Conservation (phyloP, 2,888 invertebrate species). For the Eilema depressum region DNA sequence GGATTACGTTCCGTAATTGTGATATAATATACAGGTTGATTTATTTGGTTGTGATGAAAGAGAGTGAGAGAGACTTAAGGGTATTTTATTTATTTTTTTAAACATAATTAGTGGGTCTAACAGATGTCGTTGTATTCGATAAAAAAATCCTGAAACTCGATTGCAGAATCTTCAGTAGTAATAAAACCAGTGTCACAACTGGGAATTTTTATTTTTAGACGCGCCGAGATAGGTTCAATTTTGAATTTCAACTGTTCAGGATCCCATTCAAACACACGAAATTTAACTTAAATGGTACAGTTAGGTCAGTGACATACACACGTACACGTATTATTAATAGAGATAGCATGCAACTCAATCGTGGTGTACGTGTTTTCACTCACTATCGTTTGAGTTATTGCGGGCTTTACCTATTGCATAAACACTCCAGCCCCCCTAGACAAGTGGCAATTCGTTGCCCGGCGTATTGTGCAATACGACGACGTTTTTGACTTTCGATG, state of each 20-base stretch:
- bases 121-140: neutral
- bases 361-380: neutral
- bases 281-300: neutral
- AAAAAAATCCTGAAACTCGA: neutral
- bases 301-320: neutral
- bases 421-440: too few species aligned
- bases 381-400: neutral
- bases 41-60: neutral
- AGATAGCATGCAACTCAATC: neutral
- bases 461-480: too few species aligned
- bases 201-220: too few species aligned
- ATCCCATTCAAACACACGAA: neutral
- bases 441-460: too few species aligned
- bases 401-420: neutral
- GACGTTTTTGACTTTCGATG: too few species aligned
- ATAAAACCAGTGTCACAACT: too few species aligned
- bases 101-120: neutral
- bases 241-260: neutral
- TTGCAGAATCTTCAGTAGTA: neutral
- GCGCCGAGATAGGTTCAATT: neutral
- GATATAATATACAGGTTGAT: neutral
- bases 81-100: too few species aligned
- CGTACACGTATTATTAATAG: neutral
- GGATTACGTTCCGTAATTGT: constrained; percentile 27
- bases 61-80: neutral